Percentiles rank a stretch among this genome's conserved stretches.
Evolutionary conservation across 1,140 invertebrate genomes (phyloP).

Genomic region (Drosophila subpulchrella): DNA sequence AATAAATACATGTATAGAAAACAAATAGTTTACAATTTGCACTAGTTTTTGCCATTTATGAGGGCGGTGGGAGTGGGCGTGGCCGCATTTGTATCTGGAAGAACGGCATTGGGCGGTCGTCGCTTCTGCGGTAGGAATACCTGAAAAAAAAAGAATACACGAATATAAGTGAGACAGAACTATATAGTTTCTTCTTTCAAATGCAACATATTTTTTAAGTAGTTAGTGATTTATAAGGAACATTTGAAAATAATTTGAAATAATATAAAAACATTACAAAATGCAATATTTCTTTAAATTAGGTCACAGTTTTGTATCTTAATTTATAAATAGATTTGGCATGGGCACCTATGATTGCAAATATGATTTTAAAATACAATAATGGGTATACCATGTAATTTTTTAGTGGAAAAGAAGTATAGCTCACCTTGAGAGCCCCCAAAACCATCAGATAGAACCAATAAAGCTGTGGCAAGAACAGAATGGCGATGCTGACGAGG

Average conservation of each 20-base stretch:
- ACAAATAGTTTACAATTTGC: constrained; percentile 43
- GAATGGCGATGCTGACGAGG: constrained; percentile 87
- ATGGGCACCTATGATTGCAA: too few species aligned
- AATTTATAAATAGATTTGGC: too few species aligned
- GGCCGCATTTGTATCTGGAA: constrained; percentile 4
- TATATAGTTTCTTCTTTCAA: neutral
- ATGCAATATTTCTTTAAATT: too few species aligned
- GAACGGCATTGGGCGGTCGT: constrained; percentile 10
- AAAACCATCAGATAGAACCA: constrained; percentile 89
- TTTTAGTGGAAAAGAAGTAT: too few species aligned
- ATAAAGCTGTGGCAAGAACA: constrained; percentile 89
- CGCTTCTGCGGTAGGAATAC: constrained; percentile 64
- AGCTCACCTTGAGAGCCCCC: constrained; percentile 86
- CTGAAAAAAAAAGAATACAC: constrained; percentile 27
- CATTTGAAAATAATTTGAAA: neutral
- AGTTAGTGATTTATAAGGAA: neutral
- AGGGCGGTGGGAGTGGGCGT: constrained; percentile 30
- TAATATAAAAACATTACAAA: neutral
- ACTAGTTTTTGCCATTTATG: constrained; percentile 64
- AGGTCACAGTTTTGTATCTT: too few species aligned
- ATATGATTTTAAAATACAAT: too few species aligned
- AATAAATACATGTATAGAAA: constrained; percentile 41
- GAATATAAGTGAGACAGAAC: constrained; percentile 7
- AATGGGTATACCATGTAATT: too few species aligned
- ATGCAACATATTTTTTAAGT: too few species aligned